Percentiles rank a stretch among this genome's conserved stretches.
These are phyloP conservation scores for Falco columbarius DNA, from an alignment of 2,797 vertebrate genomes.

Conservation along the genomic window DNA sequence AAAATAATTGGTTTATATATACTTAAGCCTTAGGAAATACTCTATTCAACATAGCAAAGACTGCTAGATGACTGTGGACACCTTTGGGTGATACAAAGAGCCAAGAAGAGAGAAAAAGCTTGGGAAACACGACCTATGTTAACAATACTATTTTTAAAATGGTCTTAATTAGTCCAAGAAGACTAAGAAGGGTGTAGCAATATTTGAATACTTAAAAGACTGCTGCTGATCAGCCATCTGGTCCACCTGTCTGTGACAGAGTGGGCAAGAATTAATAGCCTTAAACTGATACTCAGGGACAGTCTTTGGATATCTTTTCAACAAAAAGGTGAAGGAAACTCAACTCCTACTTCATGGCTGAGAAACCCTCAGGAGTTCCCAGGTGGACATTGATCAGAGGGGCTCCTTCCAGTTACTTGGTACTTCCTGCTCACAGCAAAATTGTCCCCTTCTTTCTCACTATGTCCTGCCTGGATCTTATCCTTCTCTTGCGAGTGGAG, in stretches of 20 bases:
- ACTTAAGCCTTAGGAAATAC: background rate
- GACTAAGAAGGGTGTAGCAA: background rate
- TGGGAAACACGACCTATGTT: background rate
- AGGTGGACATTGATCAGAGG: background rate
- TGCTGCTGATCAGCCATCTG: background rate
- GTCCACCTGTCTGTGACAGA: background rate
- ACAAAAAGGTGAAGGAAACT: background rate
- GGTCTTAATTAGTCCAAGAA: background rate
- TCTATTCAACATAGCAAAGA: background rate
- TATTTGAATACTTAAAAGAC: background rate
- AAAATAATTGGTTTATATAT: background rate
- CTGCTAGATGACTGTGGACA: background rate
- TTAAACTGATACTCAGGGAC: background rate
- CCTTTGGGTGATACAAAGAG: background rate
- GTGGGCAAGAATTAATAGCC: background rate
- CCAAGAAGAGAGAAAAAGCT: background rate
- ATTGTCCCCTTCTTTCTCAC: background rate
- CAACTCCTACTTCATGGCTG: background rate
- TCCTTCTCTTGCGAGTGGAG: background rate
- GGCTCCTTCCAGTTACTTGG: accelerated
- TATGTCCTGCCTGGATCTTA: background rate
- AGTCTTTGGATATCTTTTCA: background rate
- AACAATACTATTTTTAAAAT: background rate
- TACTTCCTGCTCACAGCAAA: background rate
- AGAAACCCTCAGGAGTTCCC: background rate